Conservation (phyloP, 2,888 invertebrate genomes). For the Ectemnius lituratus region DNA sequence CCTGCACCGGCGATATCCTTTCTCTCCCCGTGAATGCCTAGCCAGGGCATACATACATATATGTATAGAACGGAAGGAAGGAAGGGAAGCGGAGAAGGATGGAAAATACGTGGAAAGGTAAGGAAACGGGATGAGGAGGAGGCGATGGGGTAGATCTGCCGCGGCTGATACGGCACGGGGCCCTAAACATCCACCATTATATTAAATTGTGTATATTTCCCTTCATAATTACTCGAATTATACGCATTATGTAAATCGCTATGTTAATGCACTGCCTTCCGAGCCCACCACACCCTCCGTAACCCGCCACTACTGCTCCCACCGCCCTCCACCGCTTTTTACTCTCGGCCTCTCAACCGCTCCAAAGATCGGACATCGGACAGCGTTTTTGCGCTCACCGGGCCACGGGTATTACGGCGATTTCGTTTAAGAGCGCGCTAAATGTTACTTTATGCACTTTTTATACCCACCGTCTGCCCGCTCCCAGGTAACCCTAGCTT, state of each 20-base stretch:
- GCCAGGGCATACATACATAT: conserved; percentile 9
- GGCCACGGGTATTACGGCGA: conserved; percentile 71
- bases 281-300: conserved; percentile 4
- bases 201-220: conserved; percentile 77
- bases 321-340: background rate
- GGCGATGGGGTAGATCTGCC: conserved; percentile 55
- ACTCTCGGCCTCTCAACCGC: conserved; percentile 19
- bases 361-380: too few species aligned
- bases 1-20: background rate
- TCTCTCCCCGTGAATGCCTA: conserved; percentile 3
- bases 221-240: conserved; percentile 77
- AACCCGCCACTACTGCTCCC: background rate
- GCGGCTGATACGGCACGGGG: conserved; percentile 63
- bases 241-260: conserved; percentile 77
- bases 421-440: conserved; percentile 74
- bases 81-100: conserved; percentile 19
- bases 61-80: conserved; percentile 16
- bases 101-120: conserved; percentile 30
- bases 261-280: conserved; percentile 69
- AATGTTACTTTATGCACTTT: conserved; percentile 71
- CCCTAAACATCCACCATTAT: conserved; percentile 75
- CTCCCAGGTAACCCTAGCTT: conserved; percentile 21
- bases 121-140: background rate
- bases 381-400: conserved; percentile 27
- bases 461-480: conserved; percentile 60